These are phyloP conservation scores for Rhinophrynus dorsalis DNA, from an alignment of 2,797 vertebrate species.

Conservation along the genomic window DNA sequence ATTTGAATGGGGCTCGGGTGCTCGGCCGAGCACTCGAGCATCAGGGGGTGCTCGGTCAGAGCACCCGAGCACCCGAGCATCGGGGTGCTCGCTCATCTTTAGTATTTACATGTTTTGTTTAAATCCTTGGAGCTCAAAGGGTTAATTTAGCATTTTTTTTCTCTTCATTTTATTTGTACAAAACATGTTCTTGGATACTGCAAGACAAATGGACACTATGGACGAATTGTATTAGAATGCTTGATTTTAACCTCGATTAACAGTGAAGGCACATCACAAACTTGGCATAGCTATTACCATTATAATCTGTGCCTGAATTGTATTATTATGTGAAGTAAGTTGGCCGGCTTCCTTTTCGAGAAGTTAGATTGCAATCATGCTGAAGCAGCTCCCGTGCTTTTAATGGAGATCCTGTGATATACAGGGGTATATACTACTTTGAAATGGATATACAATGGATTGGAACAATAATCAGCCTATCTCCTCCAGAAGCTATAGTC, in stretches of 20 bases:
- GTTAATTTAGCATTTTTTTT: too few relatives aligned
- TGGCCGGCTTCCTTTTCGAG: slow-evolving; percentile 32
- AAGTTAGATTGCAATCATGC: slow-evolving; percentile 42
- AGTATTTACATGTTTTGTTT: too few relatives aligned
- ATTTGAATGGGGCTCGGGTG: too few relatives aligned
- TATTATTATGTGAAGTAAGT: slow-evolving; percentile 28
- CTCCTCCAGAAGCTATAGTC: slow-evolving; percentile 9
- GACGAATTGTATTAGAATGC: slow-evolving; percentile 14
- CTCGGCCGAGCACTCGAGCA: too few relatives aligned
- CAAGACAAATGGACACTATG: slow-evolving; percentile 17
- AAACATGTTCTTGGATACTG: neutral
- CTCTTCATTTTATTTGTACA: slow-evolving; percentile 7
- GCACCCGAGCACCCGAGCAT: too few relatives aligned
- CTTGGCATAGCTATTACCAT: slow-evolving; percentile 32
- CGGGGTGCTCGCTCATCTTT: too few relatives aligned
- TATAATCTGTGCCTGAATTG: slow-evolving; percentile 40
- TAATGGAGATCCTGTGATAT: slow-evolving; percentile 37
- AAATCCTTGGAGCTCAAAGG: too few relatives aligned
- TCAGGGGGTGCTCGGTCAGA: too few relatives aligned
- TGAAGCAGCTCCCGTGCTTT: slow-evolving; percentile 28
- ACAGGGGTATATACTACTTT: slow-evolving; percentile 11
- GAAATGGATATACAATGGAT: slow-evolving; percentile 25
- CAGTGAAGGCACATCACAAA: slow-evolving; percentile 35
- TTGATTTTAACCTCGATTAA: slow-evolving; percentile 38
- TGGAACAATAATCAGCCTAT: too few relatives aligned